Evolutionary conservation across 2,888 invertebrate species (phyloP).

Genomic region (Hirudinaria manillensis): DNA sequence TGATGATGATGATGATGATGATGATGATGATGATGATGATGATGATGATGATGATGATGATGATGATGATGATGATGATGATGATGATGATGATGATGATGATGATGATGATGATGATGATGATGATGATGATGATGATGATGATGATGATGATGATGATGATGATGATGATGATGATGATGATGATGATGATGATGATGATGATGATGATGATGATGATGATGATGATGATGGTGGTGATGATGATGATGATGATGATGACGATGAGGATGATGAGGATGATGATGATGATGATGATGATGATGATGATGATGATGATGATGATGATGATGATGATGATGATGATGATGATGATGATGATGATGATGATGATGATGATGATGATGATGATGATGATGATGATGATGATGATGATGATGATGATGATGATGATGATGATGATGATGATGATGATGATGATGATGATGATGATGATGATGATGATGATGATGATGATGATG

Average conservation of each 20-base stretch:
- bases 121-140: constrained; percentile 21
- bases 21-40: constrained; percentile 30
- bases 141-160: constrained; percentile 30
- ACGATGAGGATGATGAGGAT: constrained; percentile 47
- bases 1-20: constrained; percentile 29
- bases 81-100: constrained; percentile 28
- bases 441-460: constrained; percentile 26
- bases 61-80: constrained; percentile 25
- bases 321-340: constrained; percentile 47
- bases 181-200: constrained; percentile 47
- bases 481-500: constrained; percentile 31
- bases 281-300: constrained; percentile 48
- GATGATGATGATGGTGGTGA: constrained; percentile 47
- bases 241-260: constrained; percentile 48
- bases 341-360: constrained; percentile 21
- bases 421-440: constrained; percentile 21
- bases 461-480: constrained; percentile 30
- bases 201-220: constrained; percentile 47
- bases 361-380: constrained; percentile 54
- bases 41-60: constrained; percentile 31
- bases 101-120: constrained; percentile 21
- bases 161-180: constrained; percentile 31
- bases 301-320: constrained; percentile 31
- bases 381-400: constrained; percentile 24
- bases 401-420: constrained; percentile 24